Evolutionary conservation across 1,140 invertebrate genomes (phyloP).

Genomic region (Laodelphax striatellus): DNA sequence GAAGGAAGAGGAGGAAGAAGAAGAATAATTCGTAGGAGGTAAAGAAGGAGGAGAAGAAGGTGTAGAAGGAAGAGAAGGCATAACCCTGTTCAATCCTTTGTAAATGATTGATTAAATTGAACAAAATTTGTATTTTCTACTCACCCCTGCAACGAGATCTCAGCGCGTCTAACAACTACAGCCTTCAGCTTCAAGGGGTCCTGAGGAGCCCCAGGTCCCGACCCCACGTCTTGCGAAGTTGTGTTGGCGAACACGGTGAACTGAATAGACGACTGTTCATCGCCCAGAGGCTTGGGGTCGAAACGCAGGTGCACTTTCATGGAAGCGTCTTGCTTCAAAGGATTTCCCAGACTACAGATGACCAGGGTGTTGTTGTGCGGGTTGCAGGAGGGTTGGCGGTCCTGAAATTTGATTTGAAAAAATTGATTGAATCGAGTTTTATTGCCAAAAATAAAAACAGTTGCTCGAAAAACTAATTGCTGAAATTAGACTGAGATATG

Average conservation of each 20-base stretch:
- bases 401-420: constrained; percentile 29
- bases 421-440: no score
- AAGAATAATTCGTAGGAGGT: no score
- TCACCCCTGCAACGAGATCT: constrained; percentile 70
- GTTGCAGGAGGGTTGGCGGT: constrained; percentile 50
- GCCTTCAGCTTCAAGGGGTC: constrained; percentile 43
- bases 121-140: constrained; percentile 13
- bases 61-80: no score
- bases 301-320: constrained; percentile 59
- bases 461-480: no score
- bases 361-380: constrained; percentile 62
- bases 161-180: constrained; percentile 66
- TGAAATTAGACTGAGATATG: no score
- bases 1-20: no score
- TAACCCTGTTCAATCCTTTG: no score
- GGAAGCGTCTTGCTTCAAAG: constrained; percentile 53
- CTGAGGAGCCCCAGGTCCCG: no score
- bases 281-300: constrained; percentile 59
- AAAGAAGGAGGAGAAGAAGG: no score
- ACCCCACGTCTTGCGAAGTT: constrained; percentile 58
- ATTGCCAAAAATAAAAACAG: no score
- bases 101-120: no score
- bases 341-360: constrained; percentile 77
- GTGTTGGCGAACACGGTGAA: constrained; percentile 75
- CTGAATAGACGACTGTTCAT: constrained; percentile 50